Percentiles rank a stretch among this genome's conserved stretches.
Evolutionary conservation across 2,797 vertebrate species (phyloP).

Genomic region (Phaenicophaeus curvirostris): DNA sequence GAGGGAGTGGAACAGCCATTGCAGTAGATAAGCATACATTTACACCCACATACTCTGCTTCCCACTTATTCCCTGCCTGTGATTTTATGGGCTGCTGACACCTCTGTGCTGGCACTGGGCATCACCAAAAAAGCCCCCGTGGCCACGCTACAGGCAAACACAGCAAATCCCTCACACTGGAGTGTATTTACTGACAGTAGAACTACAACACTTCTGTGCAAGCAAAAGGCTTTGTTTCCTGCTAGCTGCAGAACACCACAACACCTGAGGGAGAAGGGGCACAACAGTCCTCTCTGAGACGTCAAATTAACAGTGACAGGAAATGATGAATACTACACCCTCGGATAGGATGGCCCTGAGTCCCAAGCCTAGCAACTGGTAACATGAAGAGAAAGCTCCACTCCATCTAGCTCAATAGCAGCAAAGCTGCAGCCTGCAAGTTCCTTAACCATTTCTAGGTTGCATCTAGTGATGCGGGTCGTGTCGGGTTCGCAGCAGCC

Average conservation of each 20-base stretch:
- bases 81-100: neutral
- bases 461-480: neutral
- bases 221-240: neutral
- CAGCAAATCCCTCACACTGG: neutral
- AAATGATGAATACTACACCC: accelerated
- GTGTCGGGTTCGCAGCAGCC: accelerated
- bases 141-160: neutral
- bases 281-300: neutral
- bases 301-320: accelerated
- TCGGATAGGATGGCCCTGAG: accelerated
- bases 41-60: neutral
- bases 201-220: neutral
- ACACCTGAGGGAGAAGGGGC: neutral
- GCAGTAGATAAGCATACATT: neutral
- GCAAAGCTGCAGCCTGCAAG: neutral
- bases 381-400: neutral
- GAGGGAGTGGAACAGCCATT: neutral
- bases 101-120: neutral
- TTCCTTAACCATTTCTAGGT: neutral
- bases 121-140: accelerated
- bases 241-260: neutral
- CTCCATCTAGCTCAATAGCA: neutral
- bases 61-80: neutral
- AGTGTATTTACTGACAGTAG: neutral
- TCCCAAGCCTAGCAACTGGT: neutral